phyloP scores from a whole-genome alignment of 2,113 vertebrate genomes.

The Cephalopholis sonnerati region DNA sequence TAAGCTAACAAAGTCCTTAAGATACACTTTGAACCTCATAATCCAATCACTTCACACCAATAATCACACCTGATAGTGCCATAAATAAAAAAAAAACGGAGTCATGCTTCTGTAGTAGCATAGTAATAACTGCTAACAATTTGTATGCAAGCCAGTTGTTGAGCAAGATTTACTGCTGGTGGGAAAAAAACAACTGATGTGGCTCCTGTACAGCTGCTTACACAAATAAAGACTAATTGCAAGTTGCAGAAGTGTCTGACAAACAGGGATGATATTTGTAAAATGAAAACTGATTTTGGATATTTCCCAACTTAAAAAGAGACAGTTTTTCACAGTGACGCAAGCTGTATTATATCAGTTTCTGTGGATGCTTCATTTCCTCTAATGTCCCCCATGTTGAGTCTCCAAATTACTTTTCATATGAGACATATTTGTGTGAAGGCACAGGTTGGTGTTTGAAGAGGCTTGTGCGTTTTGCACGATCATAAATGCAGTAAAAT shows the following conservation, averaged over 20 bases:
- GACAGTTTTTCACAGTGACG: background rate
- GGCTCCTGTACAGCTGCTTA: background rate
- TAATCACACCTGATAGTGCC: background rate
- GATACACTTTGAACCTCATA: constrained; percentile 26
- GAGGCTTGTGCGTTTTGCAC: background rate
- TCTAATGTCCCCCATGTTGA: background rate
- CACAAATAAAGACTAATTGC: background rate
- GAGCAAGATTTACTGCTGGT: constrained; percentile 12
- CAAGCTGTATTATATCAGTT: background rate
- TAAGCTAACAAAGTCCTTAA: background rate
- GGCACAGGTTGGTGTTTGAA: no score
- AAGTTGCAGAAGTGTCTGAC: background rate
- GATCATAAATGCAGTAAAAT: background rate
- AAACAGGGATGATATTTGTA: background rate
- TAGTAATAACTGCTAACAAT: background rate
- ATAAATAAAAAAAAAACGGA: constrained; percentile 7
- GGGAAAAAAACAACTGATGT: background rate
- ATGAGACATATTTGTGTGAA: background rate
- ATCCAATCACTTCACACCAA: background rate
- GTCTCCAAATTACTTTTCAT: background rate
- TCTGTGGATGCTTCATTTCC: background rate
- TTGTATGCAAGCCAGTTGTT: constrained; percentile 1
- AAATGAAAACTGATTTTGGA: background rate
- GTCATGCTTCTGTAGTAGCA: background rate
- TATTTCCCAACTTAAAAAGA: background rate